Evolutionary conservation across 2,113 vertebrate species (phyloP).

Genomic region (Rhinogobius similis): DNA sequence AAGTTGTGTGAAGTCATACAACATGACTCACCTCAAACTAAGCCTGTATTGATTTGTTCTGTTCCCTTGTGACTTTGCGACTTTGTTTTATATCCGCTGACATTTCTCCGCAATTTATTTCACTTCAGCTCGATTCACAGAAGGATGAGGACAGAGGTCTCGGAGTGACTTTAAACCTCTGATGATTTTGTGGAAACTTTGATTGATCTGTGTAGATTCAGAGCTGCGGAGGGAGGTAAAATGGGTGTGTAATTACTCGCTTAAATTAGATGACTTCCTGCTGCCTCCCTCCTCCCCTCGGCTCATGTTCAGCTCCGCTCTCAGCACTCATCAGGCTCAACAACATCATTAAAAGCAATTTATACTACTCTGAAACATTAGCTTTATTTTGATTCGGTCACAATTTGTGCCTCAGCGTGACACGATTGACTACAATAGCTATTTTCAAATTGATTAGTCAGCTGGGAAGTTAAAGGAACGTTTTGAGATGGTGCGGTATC

Average conservation of each 20-base stretch:
- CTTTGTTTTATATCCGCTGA: neutral
- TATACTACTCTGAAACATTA: neutral
- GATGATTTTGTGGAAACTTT: neutral
- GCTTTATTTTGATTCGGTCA: neutral
- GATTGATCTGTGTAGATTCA: neutral
- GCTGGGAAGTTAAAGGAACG: neutral
- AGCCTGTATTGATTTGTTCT: slow-evolving; percentile 4
- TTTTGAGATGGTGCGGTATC: neutral
- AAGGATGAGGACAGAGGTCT: neutral
- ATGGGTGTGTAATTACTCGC: slow-evolving; percentile 52
- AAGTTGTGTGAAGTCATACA: neutral
- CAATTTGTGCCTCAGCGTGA: neutral
- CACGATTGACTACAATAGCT: neutral
- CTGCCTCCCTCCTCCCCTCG: slow-evolving; percentile 2
- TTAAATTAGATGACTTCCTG: slow-evolving; percentile 49
- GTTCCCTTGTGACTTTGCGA: neutral
- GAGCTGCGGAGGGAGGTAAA: slow-evolving; percentile 45
- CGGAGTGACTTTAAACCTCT: neutral
- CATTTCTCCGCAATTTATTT: neutral
- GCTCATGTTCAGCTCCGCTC: neutral
- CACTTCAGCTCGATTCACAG: neutral
- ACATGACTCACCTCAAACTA: slow-evolving; percentile 3
- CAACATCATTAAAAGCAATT: neutral
- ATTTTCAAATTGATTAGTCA: neutral
- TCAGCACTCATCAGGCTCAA: neutral